phyloP scores from a whole-genome alignment of 2,888 invertebrate genomes.

The Cataglyphis albicans region DNA sequence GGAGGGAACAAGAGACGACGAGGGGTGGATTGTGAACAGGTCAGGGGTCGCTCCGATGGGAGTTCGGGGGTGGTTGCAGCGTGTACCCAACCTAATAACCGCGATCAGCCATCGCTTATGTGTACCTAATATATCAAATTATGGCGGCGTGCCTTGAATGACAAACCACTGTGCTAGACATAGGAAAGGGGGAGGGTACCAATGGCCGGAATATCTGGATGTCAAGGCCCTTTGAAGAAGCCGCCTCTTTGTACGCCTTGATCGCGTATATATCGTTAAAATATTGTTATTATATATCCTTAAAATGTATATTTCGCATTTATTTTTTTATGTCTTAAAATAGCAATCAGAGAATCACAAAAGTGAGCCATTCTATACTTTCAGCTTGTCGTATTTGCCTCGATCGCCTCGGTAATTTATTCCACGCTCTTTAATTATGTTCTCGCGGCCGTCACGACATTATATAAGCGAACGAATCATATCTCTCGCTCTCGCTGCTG shows the following conservation, averaged over 20 bases:
- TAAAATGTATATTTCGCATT: too few species aligned
- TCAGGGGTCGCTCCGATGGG: slow-evolving; percentile 76
- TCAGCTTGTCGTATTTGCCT: slow-evolving; percentile 21
- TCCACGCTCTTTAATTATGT: slow-evolving; percentile 47
- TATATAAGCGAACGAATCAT: slow-evolving; percentile 49
- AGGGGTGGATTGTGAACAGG: slow-evolving; percentile 68
- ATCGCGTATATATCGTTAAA: background rate
- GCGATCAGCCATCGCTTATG: slow-evolving; percentile 85
- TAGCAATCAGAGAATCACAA: background rate
- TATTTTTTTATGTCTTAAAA: background rate
- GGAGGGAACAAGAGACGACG: slow-evolving; percentile 54
- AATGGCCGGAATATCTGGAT: slow-evolving; percentile 58
- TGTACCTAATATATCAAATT: slow-evolving; percentile 85
- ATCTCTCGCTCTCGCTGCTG: slow-evolving; percentile 33
- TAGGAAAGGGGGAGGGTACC: slow-evolving; percentile 58
- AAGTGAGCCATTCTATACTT: background rate
- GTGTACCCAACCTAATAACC: slow-evolving; percentile 84
- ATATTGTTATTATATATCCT: too few species aligned
- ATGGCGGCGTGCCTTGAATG: slow-evolving; percentile 83
- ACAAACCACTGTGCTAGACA: slow-evolving; percentile 72
- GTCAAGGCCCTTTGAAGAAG: slow-evolving; percentile 34
- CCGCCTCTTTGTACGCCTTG: background rate
- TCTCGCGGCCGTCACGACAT: slow-evolving; percentile 46
- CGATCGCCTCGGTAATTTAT: slow-evolving; percentile 36
- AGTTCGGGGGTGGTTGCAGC: slow-evolving; percentile 75